Evolutionary conservation across 2,888 invertebrate genomes (phyloP).

Genomic region (Drosophila stalkeri): DNA sequence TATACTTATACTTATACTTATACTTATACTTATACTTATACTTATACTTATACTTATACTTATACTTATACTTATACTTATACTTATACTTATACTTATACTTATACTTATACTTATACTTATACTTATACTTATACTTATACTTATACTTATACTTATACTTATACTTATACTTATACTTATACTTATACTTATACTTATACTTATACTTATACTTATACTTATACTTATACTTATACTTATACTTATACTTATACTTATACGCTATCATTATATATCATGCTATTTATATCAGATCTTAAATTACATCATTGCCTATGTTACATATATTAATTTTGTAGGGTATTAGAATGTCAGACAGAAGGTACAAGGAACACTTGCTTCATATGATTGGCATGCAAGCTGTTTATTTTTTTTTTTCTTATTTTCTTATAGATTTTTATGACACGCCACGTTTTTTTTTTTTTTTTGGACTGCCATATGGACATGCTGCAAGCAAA

Average conservation of each 20-base stretch:
- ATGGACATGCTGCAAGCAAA: slow-evolving; percentile 33
- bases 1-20: neutral
- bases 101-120: neutral
- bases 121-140: no score
- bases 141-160: neutral
- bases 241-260: neutral
- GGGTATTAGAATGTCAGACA: slow-evolving; percentile 12
- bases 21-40: neutral
- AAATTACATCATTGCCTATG: neutral
- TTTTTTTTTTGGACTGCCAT: slow-evolving; percentile 25
- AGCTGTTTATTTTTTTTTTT: slow-evolving; percentile 16
- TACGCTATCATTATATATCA: no score
- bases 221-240: neutral
- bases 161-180: neutral
- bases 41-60: neutral
- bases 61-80: neutral
- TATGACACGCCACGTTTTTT: slow-evolving; percentile 48
- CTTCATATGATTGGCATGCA: slow-evolving; percentile 37
- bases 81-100: neutral
- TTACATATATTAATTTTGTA: neutral
- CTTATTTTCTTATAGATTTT: slow-evolving; percentile 28
- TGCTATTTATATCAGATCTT: no score
- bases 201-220: neutral
- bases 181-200: no score
- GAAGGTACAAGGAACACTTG: neutral